Evolutionary conservation across 2,888 invertebrate species (phyloP).

Genomic region (Philonicus albiceps): DNA sequence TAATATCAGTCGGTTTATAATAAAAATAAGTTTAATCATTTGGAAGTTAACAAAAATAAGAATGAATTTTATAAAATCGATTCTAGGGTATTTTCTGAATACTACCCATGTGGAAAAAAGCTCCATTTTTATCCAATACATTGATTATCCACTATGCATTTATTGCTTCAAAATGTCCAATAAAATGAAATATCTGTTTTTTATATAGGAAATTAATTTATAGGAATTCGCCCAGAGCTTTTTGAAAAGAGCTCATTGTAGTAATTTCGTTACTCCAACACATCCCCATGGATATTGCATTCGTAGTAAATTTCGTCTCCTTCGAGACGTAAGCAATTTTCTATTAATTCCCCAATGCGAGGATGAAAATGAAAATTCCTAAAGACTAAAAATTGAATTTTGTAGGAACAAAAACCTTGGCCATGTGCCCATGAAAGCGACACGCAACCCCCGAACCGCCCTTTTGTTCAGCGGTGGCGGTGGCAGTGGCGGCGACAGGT

Average conservation of each 20-base stretch:
- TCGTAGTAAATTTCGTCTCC: background rate
- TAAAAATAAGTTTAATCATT: too few relatives aligned
- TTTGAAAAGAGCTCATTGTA: background rate
- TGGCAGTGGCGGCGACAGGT: background rate
- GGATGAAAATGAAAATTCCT: background rate
- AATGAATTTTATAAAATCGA: too few relatives aligned
- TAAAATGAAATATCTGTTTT: background rate
- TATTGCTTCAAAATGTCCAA: background rate
- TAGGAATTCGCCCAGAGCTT: background rate
- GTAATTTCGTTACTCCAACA: background rate
- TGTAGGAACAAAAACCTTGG: background rate
- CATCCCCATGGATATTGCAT: background rate
- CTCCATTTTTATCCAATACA: background rate
- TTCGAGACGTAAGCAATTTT: background rate
- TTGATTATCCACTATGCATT: background rate
- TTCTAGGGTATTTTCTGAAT: too few relatives aligned
- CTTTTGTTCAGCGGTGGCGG: background rate
- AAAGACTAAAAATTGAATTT: background rate
- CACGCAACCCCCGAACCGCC: background rate
- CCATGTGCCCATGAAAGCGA: background rate
- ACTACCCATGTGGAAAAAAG: too few relatives aligned
- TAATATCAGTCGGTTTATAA: too few relatives aligned
- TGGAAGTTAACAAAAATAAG: too few relatives aligned
- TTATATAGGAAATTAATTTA: background rate
- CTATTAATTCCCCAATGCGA: background rate